Conservation (phyloP, 2,888 invertebrate genomes). For the Sphaerophoria rueppellii region DNA sequence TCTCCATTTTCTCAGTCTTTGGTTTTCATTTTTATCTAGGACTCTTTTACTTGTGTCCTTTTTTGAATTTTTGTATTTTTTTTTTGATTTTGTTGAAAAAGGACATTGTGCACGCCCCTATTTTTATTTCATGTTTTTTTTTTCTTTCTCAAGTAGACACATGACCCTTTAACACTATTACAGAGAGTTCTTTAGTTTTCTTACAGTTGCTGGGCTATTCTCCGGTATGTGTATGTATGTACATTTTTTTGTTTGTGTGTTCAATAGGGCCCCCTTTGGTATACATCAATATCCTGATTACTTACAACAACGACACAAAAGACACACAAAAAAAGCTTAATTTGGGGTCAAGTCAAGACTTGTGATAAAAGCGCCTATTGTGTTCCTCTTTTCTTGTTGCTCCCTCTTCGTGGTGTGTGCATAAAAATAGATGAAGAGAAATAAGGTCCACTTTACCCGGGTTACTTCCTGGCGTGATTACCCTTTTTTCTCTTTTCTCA, state of each 20-base stretch:
- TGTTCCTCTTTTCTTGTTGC: neutral
- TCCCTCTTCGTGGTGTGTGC: neutral
- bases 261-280: neutral
- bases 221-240: neutral
- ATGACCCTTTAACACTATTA: conserved; percentile 67
- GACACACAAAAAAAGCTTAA: conserved; percentile 17
- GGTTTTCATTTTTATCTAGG: conserved; percentile 8
- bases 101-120: conserved; percentile 50
- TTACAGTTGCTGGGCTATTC: neutral
- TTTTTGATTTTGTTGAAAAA: conserved; percentile 33
- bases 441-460: conserved; percentile 1
- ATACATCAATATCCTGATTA: conserved; percentile 42
- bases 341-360: conserved; percentile 32
- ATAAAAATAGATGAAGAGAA: conserved; percentile 23
- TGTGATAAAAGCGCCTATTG: conserved; percentile 39
- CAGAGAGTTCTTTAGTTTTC: conserved; percentile 12
- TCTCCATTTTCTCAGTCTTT: conserved; percentile 18
- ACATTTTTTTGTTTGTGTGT: neutral
- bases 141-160: conserved; percentile 41
- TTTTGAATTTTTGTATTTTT: neutral
- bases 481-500: neutral
- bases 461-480: conserved; percentile 25
- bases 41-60: conserved; percentile 5
- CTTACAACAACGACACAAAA: conserved; percentile 10
- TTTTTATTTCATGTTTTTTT: conserved; percentile 18